phyloP scores from a whole-genome alignment of 2,113 vertebrate species.

The Chinchilla lanigera region DNA sequence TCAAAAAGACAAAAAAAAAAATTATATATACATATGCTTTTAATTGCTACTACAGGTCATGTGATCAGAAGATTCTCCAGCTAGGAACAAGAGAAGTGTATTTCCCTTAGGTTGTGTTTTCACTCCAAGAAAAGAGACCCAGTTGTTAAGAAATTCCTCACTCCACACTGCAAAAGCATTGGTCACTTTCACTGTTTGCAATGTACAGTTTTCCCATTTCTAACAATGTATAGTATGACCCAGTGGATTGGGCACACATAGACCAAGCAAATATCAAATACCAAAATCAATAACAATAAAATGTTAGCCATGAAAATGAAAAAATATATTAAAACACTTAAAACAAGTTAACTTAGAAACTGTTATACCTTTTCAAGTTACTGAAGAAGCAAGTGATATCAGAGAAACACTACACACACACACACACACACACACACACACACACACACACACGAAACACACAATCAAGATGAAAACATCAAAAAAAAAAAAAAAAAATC shows the following conservation, averaged over 20 bases:
- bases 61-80: not conserved
- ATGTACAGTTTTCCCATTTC: not conserved
- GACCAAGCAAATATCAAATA: constrained; percentile 21
- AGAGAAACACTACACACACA: not conserved
- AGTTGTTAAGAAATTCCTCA: not conserved
- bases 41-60: not conserved
- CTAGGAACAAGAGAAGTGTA: not conserved
- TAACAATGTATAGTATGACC: not conserved
- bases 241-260: not conserved
- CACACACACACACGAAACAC: not conserved
- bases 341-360: not conserved
- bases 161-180: not conserved
- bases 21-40: too few relatives aligned
- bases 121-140: not conserved
- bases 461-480: not conserved
- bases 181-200: not conserved
- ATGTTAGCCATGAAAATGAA: not conserved
- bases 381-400: not conserved
- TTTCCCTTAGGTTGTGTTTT: not conserved
- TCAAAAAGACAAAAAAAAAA: too few relatives aligned
- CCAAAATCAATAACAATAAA: constrained; percentile 23
- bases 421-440: not conserved
- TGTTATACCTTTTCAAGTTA: not conserved
- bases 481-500: not conserved
- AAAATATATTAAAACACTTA: constrained; percentile 11